phyloP scores from a whole-genome alignment of 2,113 vertebrate species.

The Forbesichthys papilliferus region DNA sequence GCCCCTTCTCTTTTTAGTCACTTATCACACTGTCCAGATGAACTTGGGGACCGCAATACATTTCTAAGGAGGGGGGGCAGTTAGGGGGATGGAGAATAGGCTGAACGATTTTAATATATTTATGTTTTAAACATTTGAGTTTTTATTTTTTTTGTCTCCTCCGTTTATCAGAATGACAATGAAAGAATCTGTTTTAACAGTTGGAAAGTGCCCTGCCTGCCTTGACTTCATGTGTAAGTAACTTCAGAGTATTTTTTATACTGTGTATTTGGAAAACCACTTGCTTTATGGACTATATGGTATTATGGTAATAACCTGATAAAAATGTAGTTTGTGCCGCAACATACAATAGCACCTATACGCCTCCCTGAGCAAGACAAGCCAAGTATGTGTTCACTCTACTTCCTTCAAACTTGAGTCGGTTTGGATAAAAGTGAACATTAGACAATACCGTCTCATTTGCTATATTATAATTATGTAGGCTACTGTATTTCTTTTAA shows the following conservation, averaged over 20 bases:
- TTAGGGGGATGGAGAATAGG: not conserved
- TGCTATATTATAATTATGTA: too few species aligned
- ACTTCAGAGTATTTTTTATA: not conserved
- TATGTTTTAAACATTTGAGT: not conserved
- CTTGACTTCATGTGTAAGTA: slow-evolving; percentile 63
- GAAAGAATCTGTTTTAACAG: slow-evolving; percentile 44
- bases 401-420: too few species aligned
- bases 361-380: too few species aligned
- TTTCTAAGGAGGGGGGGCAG: slow-evolving; percentile 23
- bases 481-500: too few species aligned
- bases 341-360: too few species aligned
- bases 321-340: too few species aligned
- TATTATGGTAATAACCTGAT: too few species aligned
- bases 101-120: not conserved
- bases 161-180: slow-evolving; percentile 46
- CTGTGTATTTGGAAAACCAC: not conserved
- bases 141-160: not conserved
- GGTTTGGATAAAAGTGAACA: too few species aligned
- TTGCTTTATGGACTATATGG: too few species aligned
- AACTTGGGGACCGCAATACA: slow-evolving; percentile 25
- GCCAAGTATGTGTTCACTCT: too few species aligned
- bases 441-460: too few species aligned
- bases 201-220: slow-evolving; percentile 61
- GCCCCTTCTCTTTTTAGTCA: slow-evolving; percentile 16
- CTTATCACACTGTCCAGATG: slow-evolving; percentile 39